phyloP scores from a whole-genome alignment of 2,113 vertebrate genomes.

The Dinomys branickii region DNA sequence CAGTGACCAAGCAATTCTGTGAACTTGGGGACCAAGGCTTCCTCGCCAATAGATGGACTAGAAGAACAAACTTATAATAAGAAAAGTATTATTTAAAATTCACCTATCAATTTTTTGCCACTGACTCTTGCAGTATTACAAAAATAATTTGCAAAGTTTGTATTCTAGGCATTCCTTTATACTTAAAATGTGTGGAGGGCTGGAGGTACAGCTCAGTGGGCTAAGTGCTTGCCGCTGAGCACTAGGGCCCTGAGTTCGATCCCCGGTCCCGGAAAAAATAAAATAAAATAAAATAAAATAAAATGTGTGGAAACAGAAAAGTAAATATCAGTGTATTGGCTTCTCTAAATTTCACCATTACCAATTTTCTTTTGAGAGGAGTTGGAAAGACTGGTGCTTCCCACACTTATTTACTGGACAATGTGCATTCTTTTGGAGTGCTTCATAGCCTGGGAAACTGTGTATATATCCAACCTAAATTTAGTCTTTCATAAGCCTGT shows the following conservation, averaged over 20 bases:
- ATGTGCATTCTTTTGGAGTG: background rate
- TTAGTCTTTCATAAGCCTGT: background rate
- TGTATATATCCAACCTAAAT: background rate
- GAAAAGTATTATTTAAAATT: background rate
- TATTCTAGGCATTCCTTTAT: background rate
- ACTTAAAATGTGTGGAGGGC: too few species aligned
- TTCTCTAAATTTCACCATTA: constrained; percentile 9
- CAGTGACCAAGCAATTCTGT: background rate
- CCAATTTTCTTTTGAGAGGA: background rate
- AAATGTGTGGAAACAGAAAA: background rate
- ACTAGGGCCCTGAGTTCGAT: too few species aligned
- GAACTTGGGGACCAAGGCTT: constrained; percentile 16
- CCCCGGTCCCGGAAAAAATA: too few species aligned
- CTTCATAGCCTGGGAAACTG: background rate
- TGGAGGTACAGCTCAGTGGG: too few species aligned
- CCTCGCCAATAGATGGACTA: background rate
- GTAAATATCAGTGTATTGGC: background rate
- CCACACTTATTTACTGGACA: background rate
- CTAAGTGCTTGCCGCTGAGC: too few species aligned
- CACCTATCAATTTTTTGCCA: background rate
- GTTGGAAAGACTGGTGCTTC: background rate
- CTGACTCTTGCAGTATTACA: background rate
- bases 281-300: too few species aligned
- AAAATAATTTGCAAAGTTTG: background rate
- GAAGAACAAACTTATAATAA: background rate